Evolutionary conservation across 92 coral and sea anemone species (phyloP), one percentile per base, ranked within the genome.

Genomic region (Ricordea florida): DNA sequence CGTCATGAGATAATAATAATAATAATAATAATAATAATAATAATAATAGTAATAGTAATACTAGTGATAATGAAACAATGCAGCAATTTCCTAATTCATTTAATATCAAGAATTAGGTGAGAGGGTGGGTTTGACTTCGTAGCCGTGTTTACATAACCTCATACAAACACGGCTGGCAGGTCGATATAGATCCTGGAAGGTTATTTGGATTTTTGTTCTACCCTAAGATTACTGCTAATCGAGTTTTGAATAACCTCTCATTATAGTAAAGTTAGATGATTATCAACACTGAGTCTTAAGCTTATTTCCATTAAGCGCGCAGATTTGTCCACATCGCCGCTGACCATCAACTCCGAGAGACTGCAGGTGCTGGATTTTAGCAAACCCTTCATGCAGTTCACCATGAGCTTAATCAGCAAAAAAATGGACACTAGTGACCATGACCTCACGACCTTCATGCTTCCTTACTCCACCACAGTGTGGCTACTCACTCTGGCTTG

Each of bases 401-500:
- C 89, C 1, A 84, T 84, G 89, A 84, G 89, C 33, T 42, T 84
- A 10, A 84, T 84, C 53, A 72, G 74, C 64, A 84, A 84, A 80
- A 84, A 69, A 69, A 36, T 69, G 18, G 85, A 84, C 69, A 58
- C 51, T 26, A 76, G 84, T 32, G 81, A 79, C 16, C 93, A 76
- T 18, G 74, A 83, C 36, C 71, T 88, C 25, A 84, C 85, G 32
- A 84, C 88, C 0, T 91, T 91, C 58, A 91, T 87, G 93, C 74
- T 80, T 27, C 97, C 97, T 0, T 91, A 86, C 45, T 84, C 92
- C 37, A 79, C 82, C 5, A 85, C 86, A 25, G 93, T 91, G 26
- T 91, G 97, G 97, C 72, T 91, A 22, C 53, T 91, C 60, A 81
- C 90, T 18, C 86, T 91, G 14, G 86, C 81, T 6, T 82, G 93